Evolutionary conservation across 2,113 vertebrate species (phyloP).

Genomic region (Passer montanus): DNA sequence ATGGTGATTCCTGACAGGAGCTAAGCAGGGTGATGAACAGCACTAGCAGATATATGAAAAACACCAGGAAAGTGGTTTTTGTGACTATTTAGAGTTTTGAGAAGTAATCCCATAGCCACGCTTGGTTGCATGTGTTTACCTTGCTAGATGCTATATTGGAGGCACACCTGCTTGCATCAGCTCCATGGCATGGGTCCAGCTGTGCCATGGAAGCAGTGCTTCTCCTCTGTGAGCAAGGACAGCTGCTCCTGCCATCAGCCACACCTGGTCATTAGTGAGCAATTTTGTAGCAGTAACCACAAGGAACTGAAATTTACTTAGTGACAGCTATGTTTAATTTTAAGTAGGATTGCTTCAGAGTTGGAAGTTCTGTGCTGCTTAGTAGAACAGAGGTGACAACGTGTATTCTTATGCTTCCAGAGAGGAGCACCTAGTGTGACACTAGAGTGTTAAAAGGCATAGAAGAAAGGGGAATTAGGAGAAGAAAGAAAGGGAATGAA

Average conservation of each 20-base stretch:
- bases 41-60: neutral
- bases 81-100: neutral
- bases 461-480: neutral
- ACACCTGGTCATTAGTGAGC: neutral
- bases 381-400: neutral
- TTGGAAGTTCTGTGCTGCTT: neutral
- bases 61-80: neutral
- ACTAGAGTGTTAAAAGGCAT: neutral
- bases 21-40: neutral
- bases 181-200: neutral
- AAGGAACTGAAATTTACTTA: neutral
- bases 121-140: neutral
- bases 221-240: neutral
- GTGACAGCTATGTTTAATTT: neutral
- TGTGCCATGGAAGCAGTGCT: neutral
- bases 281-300: neutral
- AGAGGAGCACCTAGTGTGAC: neutral
- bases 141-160: neutral
- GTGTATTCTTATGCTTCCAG: neutral
- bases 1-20: neutral
- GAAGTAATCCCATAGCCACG: accelerated
- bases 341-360: neutral
- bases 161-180: neutral
- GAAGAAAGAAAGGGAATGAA: neutral
- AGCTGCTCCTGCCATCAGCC: neutral